phyloP scores from a whole-genome alignment of 2,797 vertebrate genomes.

The Aphelocoma californica region DNA sequence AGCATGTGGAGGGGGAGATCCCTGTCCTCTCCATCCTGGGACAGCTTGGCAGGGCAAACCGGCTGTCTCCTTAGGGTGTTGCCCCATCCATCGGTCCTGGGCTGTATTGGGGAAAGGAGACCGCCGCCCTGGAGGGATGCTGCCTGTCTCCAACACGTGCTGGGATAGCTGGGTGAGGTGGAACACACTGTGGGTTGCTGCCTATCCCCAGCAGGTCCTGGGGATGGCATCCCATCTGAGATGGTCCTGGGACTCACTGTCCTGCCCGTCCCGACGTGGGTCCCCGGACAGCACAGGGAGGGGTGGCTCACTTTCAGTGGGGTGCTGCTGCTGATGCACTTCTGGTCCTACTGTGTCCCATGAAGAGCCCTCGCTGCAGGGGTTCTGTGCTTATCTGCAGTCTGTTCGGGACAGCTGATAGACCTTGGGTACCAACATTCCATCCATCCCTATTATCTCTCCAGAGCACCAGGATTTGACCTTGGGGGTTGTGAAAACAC shows the following conservation, averaged over 20 bases:
- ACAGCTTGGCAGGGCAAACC: not conserved
- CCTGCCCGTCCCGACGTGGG: not conserved
- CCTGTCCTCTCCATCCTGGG: not conserved
- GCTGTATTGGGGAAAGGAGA: not conserved
- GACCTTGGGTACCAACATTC: not conserved
- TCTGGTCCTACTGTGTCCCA: accelerated
- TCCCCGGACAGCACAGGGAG: not conserved
- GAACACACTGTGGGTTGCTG: not conserved
- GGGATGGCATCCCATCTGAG: not conserved
- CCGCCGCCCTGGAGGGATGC: not conserved
- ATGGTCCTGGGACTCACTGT: accelerated
- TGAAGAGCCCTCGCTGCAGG: not conserved
- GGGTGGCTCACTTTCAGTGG: not conserved
- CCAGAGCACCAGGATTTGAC: not conserved
- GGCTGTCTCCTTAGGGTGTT: not conserved
- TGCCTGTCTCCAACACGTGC: not conserved
- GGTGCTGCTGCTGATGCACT: not conserved
- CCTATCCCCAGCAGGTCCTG: not conserved
- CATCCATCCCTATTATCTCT: accelerated
- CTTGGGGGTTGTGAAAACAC: not conserved
- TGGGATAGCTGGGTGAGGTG: not conserved
- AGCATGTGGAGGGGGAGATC: not conserved
- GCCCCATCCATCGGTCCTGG: accelerated
- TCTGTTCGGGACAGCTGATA: not conserved
- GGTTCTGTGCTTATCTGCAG: not conserved